Evolutionary conservation across 1,140 invertebrate species (phyloP).

Genomic region (Philopotamus ludificatus): DNA sequence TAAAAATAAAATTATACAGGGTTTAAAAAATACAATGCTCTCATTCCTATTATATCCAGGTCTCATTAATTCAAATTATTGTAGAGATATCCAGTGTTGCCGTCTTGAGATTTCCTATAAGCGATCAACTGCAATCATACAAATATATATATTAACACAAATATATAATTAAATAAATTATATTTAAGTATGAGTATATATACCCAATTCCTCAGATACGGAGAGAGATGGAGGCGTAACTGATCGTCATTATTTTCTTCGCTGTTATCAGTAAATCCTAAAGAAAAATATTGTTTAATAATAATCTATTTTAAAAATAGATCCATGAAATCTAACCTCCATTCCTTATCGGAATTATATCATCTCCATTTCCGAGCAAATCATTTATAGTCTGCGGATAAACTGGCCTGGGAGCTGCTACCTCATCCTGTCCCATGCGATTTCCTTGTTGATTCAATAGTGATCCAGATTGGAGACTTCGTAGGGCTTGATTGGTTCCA

Average conservation of each 20-base stretch:
- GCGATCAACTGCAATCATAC: constrained; percentile 34
- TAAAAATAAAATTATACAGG: too few species aligned
- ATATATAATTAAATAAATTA: background rate
- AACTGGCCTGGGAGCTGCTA: constrained; percentile 45
- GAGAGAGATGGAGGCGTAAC: constrained; percentile 39
- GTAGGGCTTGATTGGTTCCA: constrained; percentile 21
- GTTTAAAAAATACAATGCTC: too few species aligned
- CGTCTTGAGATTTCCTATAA: constrained; percentile 29
- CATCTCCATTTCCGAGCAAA: constrained; percentile 45
- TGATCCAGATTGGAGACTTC: constrained; percentile 18
- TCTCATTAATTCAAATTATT: constrained; percentile 34
- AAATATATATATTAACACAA: constrained; percentile 22
- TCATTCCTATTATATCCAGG: constrained; percentile 11
- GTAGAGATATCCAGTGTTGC: constrained; percentile 22
- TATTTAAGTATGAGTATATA: constrained; percentile 9
- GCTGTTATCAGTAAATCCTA: constrained; percentile 31
- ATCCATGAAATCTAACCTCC: constrained; percentile 46
- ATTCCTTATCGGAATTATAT: constrained; percentile 51
- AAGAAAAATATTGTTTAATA: constrained; percentile 9
- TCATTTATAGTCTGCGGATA: constrained; percentile 47
- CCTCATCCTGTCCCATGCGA: constrained; percentile 46
- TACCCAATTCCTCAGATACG: constrained; percentile 49
- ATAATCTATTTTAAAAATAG: background rate
- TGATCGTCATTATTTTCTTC: constrained; percentile 26
- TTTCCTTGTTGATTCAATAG: constrained; percentile 5